A percentile compares a stretch with the other conserved stretches of the same genome.
phyloP scores from a whole-genome alignment of 1,140 invertebrate species.

The Drosophila arawakana region DNA sequence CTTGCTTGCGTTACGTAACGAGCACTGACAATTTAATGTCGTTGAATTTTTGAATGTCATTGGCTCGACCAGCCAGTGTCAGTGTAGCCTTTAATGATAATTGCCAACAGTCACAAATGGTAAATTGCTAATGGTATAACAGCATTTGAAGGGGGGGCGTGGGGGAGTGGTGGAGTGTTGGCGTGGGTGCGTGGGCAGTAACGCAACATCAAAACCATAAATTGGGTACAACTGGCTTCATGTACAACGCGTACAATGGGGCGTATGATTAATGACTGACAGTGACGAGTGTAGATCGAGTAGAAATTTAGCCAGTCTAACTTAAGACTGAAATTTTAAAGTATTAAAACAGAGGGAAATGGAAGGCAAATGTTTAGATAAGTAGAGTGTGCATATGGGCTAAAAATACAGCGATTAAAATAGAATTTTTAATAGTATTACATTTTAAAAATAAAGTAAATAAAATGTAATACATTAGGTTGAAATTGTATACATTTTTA shows the following conservation, averaged over 20 bases:
- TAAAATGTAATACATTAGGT: too few species aligned
- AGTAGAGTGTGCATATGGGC: too few species aligned
- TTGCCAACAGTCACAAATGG: slow-evolving; percentile 34
- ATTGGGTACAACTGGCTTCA: neutral
- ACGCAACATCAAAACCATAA: neutral
- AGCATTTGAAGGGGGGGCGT: neutral
- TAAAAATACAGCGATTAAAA: too few species aligned
- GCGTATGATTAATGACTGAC: slow-evolving; percentile 57
- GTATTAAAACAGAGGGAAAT: neutral
- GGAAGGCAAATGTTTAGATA: too few species aligned
- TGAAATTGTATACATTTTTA: too few species aligned
- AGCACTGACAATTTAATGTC: slow-evolving; percentile 40
- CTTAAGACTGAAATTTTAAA: slow-evolving; percentile 8
- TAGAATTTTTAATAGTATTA: too few species aligned
- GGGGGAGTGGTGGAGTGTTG: too few species aligned
- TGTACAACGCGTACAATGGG: slow-evolving; percentile 30
- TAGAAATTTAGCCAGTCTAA: slow-evolving; percentile 13
- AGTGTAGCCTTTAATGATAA: slow-evolving; percentile 50
- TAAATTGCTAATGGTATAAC: slow-evolving; percentile 54
- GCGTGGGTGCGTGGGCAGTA: slow-evolving; percentile 8
- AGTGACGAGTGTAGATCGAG: slow-evolving; percentile 8
- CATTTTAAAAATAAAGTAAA: too few species aligned
- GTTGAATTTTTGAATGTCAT: slow-evolving; percentile 18
- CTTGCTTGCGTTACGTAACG: slow-evolving; percentile 8
- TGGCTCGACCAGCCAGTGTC: slow-evolving; percentile 17